These are phyloP conservation scores for Eonycteris spelaea DNA, from an alignment of 2,113 vertebrate genomes.

Conservation along the genomic window DNA sequence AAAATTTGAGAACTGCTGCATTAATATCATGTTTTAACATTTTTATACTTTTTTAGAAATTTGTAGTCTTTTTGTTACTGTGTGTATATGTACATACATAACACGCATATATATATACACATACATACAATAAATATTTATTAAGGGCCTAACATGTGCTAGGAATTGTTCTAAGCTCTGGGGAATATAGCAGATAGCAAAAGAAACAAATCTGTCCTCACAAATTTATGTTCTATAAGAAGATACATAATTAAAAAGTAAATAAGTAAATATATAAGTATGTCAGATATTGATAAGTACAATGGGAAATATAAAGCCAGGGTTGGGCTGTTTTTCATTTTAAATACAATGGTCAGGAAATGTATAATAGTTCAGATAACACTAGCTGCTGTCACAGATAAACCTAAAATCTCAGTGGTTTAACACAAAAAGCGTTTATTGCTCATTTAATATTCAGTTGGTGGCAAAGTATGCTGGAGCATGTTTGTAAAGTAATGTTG, in stretches of 20 bases:
- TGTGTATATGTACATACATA: neutral
- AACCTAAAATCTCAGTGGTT: neutral
- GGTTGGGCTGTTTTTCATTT: neutral
- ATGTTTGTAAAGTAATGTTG: neutral
- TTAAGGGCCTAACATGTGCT: neutral
- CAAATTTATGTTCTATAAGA: neutral
- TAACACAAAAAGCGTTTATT: neutral
- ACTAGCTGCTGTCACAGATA: neutral
- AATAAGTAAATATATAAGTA: neutral
- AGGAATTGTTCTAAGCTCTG: neutral
- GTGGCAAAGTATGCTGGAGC: neutral
- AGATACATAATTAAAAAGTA: neutral
- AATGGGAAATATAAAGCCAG: neutral
- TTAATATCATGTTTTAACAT: neutral
- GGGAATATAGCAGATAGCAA: neutral
- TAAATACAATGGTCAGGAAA: neutral
- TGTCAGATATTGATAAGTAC: neutral
- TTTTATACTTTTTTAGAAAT: neutral
- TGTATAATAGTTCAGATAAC: neutral
- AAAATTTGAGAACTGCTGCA: neutral
- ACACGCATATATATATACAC: neutral
- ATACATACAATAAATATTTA: neutral
- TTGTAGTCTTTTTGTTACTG: neutral
- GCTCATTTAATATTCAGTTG: neutral
- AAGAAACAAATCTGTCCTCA: neutral